Evolutionary conservation across 2,797 vertebrate species (phyloP).

Genomic region (Calcarius lapponicus): DNA sequence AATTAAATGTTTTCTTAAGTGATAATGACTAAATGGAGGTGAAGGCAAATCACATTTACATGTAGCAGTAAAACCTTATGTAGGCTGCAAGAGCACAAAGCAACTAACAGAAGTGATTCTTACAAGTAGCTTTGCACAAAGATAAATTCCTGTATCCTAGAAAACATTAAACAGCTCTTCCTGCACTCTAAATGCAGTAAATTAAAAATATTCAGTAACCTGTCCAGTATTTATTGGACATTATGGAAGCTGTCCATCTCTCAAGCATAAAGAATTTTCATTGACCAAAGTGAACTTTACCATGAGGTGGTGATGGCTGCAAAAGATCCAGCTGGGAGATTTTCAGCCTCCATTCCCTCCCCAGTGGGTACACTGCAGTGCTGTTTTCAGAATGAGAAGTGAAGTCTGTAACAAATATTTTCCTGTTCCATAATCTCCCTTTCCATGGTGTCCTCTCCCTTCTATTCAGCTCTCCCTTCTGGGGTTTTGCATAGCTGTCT

Average conservation of each 20-base stretch:
- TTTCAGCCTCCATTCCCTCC: not conserved
- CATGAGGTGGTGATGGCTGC: not conserved
- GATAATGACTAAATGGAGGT: not conserved
- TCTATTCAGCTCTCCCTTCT: not conserved
- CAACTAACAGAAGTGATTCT: not conserved
- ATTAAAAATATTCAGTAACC: not conserved
- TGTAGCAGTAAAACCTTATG: not conserved
- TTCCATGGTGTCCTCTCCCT: not conserved
- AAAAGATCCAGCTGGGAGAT: not conserved
- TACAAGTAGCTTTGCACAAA: not conserved
- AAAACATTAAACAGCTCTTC: not conserved
- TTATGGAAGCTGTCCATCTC: not conserved
- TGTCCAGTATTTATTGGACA: not conserved
- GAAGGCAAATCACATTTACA: not conserved
- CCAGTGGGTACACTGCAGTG: not conserved
- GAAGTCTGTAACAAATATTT: not conserved
- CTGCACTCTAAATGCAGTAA: not conserved
- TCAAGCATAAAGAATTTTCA: conserved; percentile 21
- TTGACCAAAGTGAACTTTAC: conserved; percentile 6
- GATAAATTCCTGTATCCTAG: not conserved
- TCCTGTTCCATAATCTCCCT: not conserved
- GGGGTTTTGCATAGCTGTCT: not conserved
- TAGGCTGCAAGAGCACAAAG: not conserved
- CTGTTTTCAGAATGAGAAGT: not conserved
- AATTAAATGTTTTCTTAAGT: conserved; percentile 35